Base-by-base conservation (phyloP, 2,888 invertebrate genomes). In the Lysandra coridon region DNA sequence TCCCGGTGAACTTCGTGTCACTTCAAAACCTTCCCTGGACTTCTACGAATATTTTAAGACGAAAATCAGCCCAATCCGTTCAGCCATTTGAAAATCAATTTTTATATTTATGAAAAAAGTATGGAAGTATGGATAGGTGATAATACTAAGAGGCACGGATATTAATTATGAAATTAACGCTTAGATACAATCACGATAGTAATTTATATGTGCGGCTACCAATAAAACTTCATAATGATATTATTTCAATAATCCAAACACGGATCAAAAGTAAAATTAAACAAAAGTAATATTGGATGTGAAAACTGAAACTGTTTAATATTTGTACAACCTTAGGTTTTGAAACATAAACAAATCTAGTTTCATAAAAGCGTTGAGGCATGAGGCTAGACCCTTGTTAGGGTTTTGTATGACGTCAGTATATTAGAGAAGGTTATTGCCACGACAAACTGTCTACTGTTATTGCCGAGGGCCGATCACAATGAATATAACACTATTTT, bases 381-480 rank as follows among this genome's bases (percentile, higher is more conserved):
- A 49, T 75, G 75, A 75, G 44, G 75, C 30, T 49, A 74, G 44
- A 75, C 75, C 75, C 75, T 75, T 75, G 75, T 75, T 53, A 57
- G 53, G 76, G 53, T 76, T 57, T 49, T 37, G 57, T 76, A 76
- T 76, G 76, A 57, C 49, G 53, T 53, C 76, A 76, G 57, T 76
- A 76, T 53, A 23, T 33, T 76, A 76, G 76, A 57, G 14, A 76
- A 23, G 53, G 76, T 76, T 76, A 76, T 76, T 76, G 76, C 53
- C 57, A 76, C 53, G 6, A 76, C 76, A 57, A 76, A 76, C 33
- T 57, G 76, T 33, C 53, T 53, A 23, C 75, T 10, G 33, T 76
- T 76, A 33, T 33, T 53, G 33, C 57, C 33, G 53, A 57, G 76
- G 76, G 76, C 33, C 76, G 4, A 76, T 76, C 30, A 57, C 33